Percentiles rank a stretch among this genome's conserved stretches.
Conservation (phyloP, 2,113 vertebrate species). For the Chaetura pelagica region DNA sequence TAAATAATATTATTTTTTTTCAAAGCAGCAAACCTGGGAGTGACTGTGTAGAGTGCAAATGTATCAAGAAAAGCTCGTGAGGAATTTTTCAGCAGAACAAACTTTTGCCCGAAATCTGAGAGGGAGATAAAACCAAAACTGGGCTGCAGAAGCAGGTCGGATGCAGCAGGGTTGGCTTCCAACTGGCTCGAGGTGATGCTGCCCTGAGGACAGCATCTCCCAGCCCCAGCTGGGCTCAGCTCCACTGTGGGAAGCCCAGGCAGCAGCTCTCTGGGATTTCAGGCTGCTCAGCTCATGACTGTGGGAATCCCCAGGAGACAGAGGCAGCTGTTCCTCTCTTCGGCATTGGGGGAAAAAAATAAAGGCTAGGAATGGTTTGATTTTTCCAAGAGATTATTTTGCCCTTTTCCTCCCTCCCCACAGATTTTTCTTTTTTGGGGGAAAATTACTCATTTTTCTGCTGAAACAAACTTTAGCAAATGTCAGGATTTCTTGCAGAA, state of each 20-base stretch:
- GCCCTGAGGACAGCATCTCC: neutral
- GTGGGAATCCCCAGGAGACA: neutral
- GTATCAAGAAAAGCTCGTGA: neutral
- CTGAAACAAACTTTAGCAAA: constrained; percentile 26
- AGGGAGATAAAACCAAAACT: neutral
- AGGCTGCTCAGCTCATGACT: neutral
- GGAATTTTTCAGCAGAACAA: neutral
- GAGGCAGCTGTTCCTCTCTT: constrained; percentile 31
- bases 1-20: neutral
- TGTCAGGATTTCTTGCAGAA: constrained; percentile 12
- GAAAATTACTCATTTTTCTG: constrained; percentile 1
- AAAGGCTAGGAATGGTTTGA: neutral
- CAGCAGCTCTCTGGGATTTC: neutral
- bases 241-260: neutral
- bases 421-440: neutral
- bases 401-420: neutral
- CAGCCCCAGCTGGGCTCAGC: neutral
- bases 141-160: neutral
- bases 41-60: neutral
- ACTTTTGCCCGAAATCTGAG: neutral
- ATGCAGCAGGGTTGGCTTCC: neutral
- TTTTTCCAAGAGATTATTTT: constrained; percentile 6
- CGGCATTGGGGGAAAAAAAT: neutral
- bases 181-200: fast-evolving
- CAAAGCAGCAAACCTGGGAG: neutral